Conservation (phyloP, 2,113 vertebrate species). For the Leptocoma aspasia region DNA sequence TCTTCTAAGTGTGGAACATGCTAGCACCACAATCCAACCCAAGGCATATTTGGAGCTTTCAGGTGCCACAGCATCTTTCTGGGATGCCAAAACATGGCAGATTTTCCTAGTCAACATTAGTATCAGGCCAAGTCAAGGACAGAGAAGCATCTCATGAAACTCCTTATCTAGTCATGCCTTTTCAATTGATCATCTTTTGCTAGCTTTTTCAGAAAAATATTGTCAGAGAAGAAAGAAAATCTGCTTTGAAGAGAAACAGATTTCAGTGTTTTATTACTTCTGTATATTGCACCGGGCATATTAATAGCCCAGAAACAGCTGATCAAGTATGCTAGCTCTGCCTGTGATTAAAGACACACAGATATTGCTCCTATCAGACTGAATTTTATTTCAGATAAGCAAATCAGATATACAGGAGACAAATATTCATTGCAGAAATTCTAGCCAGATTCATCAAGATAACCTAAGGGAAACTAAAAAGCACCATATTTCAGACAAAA, state of each 20-base stretch:
- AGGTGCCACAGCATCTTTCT: neutral
- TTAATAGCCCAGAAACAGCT: neutral
- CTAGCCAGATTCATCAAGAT: neutral
- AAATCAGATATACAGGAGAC: neutral
- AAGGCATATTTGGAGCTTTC: neutral
- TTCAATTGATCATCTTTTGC: neutral
- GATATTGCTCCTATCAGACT: neutral
- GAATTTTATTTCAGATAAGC: slow-evolving; percentile 2
- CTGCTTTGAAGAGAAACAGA: neutral
- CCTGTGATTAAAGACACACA: neutral
- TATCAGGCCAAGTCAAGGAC: neutral
- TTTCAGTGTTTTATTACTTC: neutral
- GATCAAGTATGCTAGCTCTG: neutral
- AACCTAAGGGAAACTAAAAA: slow-evolving; percentile 53
- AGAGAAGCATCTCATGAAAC: neutral
- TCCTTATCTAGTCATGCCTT: neutral
- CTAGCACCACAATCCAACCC: neutral
- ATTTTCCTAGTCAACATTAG: neutral
- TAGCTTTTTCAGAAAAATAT: neutral
- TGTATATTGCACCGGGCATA: neutral
- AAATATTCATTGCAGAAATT: slow-evolving; percentile 9
- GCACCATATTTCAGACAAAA: slow-evolving; percentile 31
- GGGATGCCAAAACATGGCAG: neutral
- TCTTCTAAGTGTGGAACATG: neutral
- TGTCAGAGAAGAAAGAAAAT: neutral